phyloP scores from a whole-genome alignment of 1,140 invertebrate species.

The Drosophila takahashii region DNA sequence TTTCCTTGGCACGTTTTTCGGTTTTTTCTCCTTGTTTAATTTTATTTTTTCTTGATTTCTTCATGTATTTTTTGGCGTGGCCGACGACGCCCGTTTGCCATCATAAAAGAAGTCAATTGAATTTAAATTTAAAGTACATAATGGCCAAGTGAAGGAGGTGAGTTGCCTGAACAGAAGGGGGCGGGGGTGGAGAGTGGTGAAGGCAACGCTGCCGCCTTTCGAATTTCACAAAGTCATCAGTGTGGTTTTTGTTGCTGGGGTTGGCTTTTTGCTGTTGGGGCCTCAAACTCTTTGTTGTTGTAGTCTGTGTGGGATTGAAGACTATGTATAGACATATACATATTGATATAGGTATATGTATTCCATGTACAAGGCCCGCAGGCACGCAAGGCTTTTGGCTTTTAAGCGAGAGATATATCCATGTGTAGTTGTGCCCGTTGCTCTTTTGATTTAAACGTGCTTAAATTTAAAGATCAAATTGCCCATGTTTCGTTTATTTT shows the following conservation, averaged over 20 bases:
- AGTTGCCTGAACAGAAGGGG: constrained; percentile 4
- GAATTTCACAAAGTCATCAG: constrained; percentile 80
- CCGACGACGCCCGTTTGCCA: constrained; percentile 78
- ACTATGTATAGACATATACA: constrained; percentile 45
- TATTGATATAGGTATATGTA: constrained; percentile 26
- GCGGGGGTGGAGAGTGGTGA: constrained; percentile 22
- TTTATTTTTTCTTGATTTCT: constrained; percentile 34
- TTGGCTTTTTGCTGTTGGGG: constrained; percentile 47
- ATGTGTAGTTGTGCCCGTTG: constrained; percentile 51
- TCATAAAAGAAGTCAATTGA: constrained; percentile 83
- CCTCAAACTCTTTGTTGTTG: constrained; percentile 49
- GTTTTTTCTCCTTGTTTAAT: constrained; percentile 64
- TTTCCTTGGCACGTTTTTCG: constrained; percentile 56
- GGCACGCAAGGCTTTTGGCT: constrained; percentile 56
- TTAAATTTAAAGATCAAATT: constrained; percentile 83
- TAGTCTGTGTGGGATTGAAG: constrained; percentile 68
- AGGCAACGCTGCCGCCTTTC: constrained; percentile 72
- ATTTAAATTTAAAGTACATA: constrained; percentile 84
- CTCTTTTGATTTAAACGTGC: constrained; percentile 82
- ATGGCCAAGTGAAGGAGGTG: constrained; percentile 64
- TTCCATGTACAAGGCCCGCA: constrained; percentile 52
- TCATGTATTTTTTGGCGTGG: constrained; percentile 70
- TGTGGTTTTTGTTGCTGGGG: constrained; percentile 55
- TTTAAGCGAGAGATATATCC: constrained; percentile 41
- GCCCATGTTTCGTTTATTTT: constrained; percentile 50